Percentiles rank a stretch among this genome's conserved stretches.
phyloP scores from a whole-genome alignment of 37 sponge, comb jelly and placozoan species.

The Amphimedon queenslandica region DNA sequence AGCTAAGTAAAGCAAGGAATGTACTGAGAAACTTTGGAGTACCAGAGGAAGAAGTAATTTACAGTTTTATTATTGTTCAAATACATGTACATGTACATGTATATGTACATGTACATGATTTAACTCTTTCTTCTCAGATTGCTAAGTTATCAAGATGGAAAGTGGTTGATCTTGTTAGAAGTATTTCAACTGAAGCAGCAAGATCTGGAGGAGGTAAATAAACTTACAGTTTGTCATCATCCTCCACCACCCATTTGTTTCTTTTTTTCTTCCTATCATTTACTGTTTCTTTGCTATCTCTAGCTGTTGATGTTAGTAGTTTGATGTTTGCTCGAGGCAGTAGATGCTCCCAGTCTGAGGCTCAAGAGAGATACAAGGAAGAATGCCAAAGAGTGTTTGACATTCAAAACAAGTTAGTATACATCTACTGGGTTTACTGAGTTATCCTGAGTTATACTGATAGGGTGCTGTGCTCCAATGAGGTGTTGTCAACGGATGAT shows the following conservation, averaged over 20 bases:
- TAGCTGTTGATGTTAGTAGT: constrained; percentile 24
- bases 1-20: constrained; percentile 85
- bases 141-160: constrained; percentile 87
- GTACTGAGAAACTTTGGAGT: constrained; percentile 90
- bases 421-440: too few species aligned
- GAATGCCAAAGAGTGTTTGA: constrained; percentile 98
- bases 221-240: neutral
- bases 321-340: constrained; percentile 94
- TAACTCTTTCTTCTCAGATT: constrained; percentile 33
- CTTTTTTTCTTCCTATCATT: neutral
- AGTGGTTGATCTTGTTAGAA: constrained; percentile 87
- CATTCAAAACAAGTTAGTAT: constrained; percentile 83
- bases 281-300: neutral
- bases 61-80: neutral
- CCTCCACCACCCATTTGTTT: too few species aligned
- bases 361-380: constrained; percentile 92
- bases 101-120: constrained; percentile 19
- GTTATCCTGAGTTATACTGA: neutral
- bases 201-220: constrained; percentile 74
- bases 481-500: constrained; percentile 90
- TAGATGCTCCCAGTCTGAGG: constrained; percentile 83
- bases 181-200: constrained; percentile 90
- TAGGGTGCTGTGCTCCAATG: constrained; percentile 77
- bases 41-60: constrained; percentile 82
- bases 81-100: constrained; percentile 3